Evolutionary conservation across 2,888 invertebrate species (phyloP).

Genomic region (Coleophora flavipennella): DNA sequence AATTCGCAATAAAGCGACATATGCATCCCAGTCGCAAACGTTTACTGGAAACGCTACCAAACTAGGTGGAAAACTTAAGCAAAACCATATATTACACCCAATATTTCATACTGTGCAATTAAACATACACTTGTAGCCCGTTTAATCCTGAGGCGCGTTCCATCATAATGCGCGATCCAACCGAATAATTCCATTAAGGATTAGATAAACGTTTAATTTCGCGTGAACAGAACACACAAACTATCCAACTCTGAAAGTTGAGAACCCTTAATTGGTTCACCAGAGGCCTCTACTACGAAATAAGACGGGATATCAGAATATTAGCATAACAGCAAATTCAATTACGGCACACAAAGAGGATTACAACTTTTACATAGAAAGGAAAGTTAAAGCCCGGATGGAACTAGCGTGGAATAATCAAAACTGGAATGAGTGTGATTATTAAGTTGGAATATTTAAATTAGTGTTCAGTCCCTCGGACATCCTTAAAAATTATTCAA

Average conservation of each 20-base stretch:
- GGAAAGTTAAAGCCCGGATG: constrained; percentile 60
- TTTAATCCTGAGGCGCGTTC: constrained; percentile 22
- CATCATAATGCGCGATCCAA: constrained; percentile 23
- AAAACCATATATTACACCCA: constrained; percentile 22
- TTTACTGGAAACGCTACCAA: constrained; percentile 18
- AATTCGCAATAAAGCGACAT: constrained; percentile 48
- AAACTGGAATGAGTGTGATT: constrained; percentile 57
- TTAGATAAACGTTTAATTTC: constrained; percentile 44
- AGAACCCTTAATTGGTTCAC: constrained; percentile 70
- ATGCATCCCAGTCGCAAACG: constrained; percentile 34
- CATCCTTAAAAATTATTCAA: constrained; percentile 14
- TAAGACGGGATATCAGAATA: constrained; percentile 73
- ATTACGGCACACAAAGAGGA: constrained; percentile 71
- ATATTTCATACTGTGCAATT: constrained; percentile 22
- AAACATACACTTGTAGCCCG: constrained; percentile 11
- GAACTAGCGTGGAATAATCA: constrained; percentile 67
- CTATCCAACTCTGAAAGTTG: constrained; percentile 60
- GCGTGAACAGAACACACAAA: constrained; percentile 44
- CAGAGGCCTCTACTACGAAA: constrained; percentile 71
- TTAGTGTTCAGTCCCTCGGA: constrained; percentile 31
- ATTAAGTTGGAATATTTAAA: constrained; percentile 49
- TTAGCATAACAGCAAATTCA: constrained; percentile 73
- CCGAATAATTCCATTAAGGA: constrained; percentile 32
- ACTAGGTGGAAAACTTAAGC: constrained; percentile 17
- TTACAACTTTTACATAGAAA: constrained; percentile 72